phyloP scores from a whole-genome alignment of 2,113 vertebrate species.

The human region GRCh38 chr6:155154001-155154500 shows the following conservation, averaged over 20 bases:
- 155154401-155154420: not conserved
- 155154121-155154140: not conserved
- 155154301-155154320: not conserved
- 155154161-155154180: not conserved
- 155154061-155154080: not conserved
- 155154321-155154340: slow-evolving; percentile 32
- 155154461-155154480: not conserved
- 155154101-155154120: not conserved
- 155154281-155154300: not conserved
- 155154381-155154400: not conserved
- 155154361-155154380: not conserved
- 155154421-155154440: not conserved
- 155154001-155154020: slow-evolving; percentile 12
- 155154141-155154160: not conserved
- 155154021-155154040: not conserved
- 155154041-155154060: slow-evolving; percentile 1
- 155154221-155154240: not conserved
- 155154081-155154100: not conserved
- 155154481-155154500: not conserved
- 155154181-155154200: not conserved
- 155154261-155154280: too few relatives aligned
- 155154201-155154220: not conserved
- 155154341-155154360: not conserved
- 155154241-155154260: not conserved
- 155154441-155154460: not conserved